These are phyloP conservation scores for Triplophysa bombifrons DNA, from an alignment of 2,797 vertebrate species.

Conservation along the genomic window DNA sequence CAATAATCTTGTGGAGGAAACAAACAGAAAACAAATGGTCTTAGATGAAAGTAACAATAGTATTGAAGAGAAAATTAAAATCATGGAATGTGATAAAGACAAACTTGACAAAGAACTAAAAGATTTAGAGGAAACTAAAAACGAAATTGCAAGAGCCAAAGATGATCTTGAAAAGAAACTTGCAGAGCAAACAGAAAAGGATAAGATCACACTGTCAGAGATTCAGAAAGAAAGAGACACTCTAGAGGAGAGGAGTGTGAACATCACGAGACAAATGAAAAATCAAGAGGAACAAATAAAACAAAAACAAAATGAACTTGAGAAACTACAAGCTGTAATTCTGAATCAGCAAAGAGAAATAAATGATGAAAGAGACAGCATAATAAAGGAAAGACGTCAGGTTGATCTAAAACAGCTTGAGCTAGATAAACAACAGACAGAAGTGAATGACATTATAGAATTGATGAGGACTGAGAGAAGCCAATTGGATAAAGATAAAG, in stretches of 20 bases:
- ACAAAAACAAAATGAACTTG: neutral
- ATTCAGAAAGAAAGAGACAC: constrained; percentile 3
- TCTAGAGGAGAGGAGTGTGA: neutral
- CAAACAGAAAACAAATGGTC: neutral
- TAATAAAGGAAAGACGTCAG: constrained; percentile 7
- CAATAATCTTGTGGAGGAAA: neutral
- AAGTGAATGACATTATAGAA: neutral
- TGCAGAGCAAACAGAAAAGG: constrained; percentile 21
- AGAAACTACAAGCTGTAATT: neutral
- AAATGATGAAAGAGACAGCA: neutral
- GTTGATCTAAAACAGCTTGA: constrained; percentile 12
- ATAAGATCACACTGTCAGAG: neutral
- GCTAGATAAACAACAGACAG: neutral
- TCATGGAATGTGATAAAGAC: constrained; percentile 1
- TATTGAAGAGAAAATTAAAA: neutral
- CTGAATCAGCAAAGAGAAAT: neutral
- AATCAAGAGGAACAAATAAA: constrained; percentile 11
- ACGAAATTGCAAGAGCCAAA: neutral
- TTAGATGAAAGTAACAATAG: neutral
- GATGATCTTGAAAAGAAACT: constrained; percentile 17
- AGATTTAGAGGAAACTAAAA: neutral
- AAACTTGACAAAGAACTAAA: neutral
- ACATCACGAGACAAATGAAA: constrained; percentile 9
- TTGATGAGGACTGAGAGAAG: neutral
- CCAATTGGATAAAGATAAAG: constrained; percentile 5